These are phyloP conservation scores for Germaria angustata DNA, from an alignment of 2,888 invertebrate species.

Conservation along the genomic window DNA sequence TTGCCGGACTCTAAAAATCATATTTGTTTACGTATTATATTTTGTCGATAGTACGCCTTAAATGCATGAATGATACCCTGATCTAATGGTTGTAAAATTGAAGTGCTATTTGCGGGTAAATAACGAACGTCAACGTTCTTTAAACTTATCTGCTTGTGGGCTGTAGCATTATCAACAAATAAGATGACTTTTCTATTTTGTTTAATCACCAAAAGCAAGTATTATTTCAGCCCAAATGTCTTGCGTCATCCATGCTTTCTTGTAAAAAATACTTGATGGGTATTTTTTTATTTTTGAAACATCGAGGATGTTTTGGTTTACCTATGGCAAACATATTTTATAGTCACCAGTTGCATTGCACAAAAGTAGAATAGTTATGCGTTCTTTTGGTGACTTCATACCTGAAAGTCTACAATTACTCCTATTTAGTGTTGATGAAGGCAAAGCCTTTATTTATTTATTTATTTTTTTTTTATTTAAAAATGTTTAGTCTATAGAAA, in stretches of 20 bases:
- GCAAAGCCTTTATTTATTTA: no score
- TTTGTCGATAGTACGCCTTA: slow-evolving; percentile 33
- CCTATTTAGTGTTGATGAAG: no score
- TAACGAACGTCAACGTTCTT: slow-evolving; percentile 17
- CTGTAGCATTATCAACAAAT: slow-evolving; percentile 26
- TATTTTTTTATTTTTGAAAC: slow-evolving; percentile 7
- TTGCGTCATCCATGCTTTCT: slow-evolving; percentile 28
- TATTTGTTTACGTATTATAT: slow-evolving; percentile 31
- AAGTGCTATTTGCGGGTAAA: slow-evolving; percentile 14
- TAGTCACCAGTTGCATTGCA: no score
- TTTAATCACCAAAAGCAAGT: slow-evolving; percentile 5
- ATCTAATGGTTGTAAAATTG: background rate
- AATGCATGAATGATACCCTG: slow-evolving; percentile 23
- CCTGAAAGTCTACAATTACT: no score
- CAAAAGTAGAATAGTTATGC: slow-evolving; percentile 25
- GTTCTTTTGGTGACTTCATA: slow-evolving; percentile 30
- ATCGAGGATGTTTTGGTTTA: no score
- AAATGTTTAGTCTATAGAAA: no score
- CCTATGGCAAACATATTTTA: slow-evolving; percentile 29
- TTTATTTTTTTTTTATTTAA: no score
- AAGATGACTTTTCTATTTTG: background rate
- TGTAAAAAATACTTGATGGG: slow-evolving; percentile 27
- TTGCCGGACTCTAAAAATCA: slow-evolving; percentile 1
- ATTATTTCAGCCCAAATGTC: no score
- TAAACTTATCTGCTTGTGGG: no score